Evolutionary conservation across 2,888 invertebrate species (phyloP).

Genomic region (Cynaeus angustus): DNA sequence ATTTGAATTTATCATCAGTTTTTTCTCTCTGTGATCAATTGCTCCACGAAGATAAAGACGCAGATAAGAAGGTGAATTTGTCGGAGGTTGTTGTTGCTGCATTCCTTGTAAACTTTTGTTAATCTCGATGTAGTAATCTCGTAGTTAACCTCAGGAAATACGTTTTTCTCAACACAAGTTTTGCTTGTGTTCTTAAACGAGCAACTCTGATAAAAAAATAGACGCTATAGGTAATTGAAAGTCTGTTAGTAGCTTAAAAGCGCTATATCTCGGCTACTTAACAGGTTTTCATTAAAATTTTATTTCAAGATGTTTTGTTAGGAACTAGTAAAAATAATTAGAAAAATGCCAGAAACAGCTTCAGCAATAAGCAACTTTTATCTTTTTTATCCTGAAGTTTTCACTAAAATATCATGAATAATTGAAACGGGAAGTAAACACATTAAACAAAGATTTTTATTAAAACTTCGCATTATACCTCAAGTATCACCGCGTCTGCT

Average conservation of each 20-base stretch:
- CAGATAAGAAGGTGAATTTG: constrained; percentile 13
- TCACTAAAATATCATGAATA: no score
- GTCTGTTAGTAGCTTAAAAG: constrained; percentile 18
- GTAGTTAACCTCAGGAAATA: constrained; percentile 18
- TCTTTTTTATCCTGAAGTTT: no score
- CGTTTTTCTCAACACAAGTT: constrained; percentile 7
- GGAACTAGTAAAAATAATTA: no score
- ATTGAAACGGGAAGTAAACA: no score
- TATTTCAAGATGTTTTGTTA: no score
- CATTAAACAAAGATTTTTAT: no score
- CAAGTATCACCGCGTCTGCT: neutral
- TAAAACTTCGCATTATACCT: neutral
- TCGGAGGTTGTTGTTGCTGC: no score
- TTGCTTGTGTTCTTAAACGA: neutral
- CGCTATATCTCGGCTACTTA: constrained; percentile 10
- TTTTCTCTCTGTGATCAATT: constrained; percentile 13
- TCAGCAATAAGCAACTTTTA: no score
- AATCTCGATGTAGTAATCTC: constrained; percentile 29
- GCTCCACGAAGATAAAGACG: neutral
- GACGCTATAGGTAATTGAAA: no score
- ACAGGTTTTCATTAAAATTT: neutral
- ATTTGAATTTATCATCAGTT: constrained; percentile 7
- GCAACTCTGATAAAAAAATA: no score
- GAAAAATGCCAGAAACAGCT: no score
- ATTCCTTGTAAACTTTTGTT: no score